Base-by-base conservation (phyloP, 2,797 vertebrate species). In the Parambassis ranga region DNA sequence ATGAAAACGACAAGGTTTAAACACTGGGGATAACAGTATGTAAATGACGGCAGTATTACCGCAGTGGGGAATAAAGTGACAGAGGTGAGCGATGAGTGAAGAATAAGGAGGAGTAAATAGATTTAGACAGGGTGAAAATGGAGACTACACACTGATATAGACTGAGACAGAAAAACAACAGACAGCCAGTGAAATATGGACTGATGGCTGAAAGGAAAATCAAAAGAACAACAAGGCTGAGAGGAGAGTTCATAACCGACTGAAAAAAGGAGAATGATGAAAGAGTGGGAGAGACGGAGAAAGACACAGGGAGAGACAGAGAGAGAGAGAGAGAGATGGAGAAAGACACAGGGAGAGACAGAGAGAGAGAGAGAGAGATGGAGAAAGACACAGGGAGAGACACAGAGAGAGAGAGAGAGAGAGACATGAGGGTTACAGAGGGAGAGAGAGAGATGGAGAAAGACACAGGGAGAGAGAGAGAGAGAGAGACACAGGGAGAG, bases 211-310 rank as follows among this genome's bases (percentile, higher is more conserved):
- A 20, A 59, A 23, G 30, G 41, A 59, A 59, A 72, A 61, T 55
- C 55, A 59, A 41, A 73, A 61, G 52, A 64, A 49, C 37, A 57
- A 57, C 55, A 50, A 47, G n/a, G 43, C 16, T 1, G 22, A 69
- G 65, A 69, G 18, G 36, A 20, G 32, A 57, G 14, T 52, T 73
- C 63, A 79, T 69, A 76, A 73, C 75, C 2, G 7, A 73, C 38
- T 15, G 23, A 6, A 42, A 57, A 70, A 64, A 27, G 20, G 15
- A 27, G 48, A 48, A 22, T 47, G 65, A 78, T 67, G 63, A 81
- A 52, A 56, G 20, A 64, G 44, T 1, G 51, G 56, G 53, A 13
- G 38, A 50, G 53, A 31, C 10, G 42, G 39, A 57, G 46, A 43
- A 15, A 46, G 59, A 36, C 31, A 32, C n/a, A n/a, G n/a, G 44